phyloP scores from a whole-genome alignment of 30 jellyfish, hydroid and myxozoan genomes.

The Aurelia aurita region DNA sequence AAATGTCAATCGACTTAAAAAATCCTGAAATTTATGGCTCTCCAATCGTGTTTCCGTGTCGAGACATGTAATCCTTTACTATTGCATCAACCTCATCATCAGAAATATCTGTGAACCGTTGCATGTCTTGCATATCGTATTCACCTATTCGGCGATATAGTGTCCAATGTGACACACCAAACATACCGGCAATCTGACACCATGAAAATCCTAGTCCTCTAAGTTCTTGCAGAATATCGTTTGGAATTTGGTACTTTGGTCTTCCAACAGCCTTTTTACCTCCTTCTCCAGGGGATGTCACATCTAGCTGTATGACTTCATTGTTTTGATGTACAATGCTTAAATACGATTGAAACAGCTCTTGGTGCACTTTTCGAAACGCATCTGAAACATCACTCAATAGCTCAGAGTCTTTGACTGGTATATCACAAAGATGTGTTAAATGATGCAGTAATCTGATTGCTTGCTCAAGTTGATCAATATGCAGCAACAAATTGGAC shows the following conservation, averaged over 20 bases:
- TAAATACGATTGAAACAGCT: constrained; percentile 35
- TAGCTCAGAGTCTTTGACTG: constrained; percentile 47
- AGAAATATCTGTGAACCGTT: constrained; percentile 42
- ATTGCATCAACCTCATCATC: constrained; percentile 57
- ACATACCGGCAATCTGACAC: constrained; percentile 52
- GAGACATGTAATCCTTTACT: constrained; percentile 28
- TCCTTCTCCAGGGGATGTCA: constrained; percentile 45
- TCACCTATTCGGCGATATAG: constrained; percentile 61
- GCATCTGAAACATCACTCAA: constrained; percentile 49
- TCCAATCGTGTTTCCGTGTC: constrained; percentile 69
- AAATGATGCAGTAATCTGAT: constrained; percentile 36
- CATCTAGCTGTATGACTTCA: constrained; percentile 21
- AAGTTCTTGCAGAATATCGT: constrained; percentile 36
- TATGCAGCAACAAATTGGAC: constrained; percentile 44
- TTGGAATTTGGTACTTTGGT: constrained; percentile 63
- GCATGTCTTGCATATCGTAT: constrained; percentile 41
- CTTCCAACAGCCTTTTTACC: constrained; percentile 59
- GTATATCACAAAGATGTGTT: constrained; percentile 20
- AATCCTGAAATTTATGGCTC: constrained; percentile 63
- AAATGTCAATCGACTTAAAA: constrained; percentile 29
- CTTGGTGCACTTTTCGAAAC: constrained; percentile 53
- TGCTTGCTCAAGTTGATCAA: constrained; percentile 53
- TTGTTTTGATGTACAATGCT: constrained; percentile 6
- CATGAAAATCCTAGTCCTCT: constrained; percentile 66
- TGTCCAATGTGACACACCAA: constrained; percentile 76